Conservation (phyloP, 2,797 vertebrate genomes). For the Myripristis murdjan region DNA sequence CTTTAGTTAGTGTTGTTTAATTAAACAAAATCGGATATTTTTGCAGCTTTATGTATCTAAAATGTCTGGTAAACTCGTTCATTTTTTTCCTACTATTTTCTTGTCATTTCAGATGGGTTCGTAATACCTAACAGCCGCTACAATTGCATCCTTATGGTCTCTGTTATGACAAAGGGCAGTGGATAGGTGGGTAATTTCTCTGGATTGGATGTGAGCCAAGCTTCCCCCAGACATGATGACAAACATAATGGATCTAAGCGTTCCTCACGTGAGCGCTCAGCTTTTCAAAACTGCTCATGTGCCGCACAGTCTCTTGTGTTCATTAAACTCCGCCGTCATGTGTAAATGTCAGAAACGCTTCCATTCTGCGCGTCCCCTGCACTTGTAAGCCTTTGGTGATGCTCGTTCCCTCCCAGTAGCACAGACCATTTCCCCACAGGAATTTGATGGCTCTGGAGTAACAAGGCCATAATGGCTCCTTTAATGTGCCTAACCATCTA, state of each 20-base stretch:
- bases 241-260: conserved; percentile 50
- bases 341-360: conserved; percentile 35
- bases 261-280: conserved; percentile 31
- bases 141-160: conserved; percentile 3
- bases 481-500: conserved; percentile 33
- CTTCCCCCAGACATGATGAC: conserved; percentile 64
- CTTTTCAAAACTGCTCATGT: no score
- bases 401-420: conserved; percentile 43
- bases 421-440: conserved; percentile 44
- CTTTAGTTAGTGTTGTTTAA: no score
- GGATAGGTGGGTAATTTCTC: conserved; percentile 51
- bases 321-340: conserved; percentile 51
- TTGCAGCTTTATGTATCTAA: no score
- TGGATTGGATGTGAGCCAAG: conserved; percentile 40
- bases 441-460: conserved; percentile 50
- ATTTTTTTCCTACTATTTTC: no score
- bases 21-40: no score
- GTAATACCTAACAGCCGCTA: no score
- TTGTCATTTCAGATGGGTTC: no score
- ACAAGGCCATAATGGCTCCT: conserved; percentile 37
- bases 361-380: conserved; percentile 32
- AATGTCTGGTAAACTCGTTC: no score
- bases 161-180: conserved; percentile 46
- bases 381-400: conserved; percentile 44
- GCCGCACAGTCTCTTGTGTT: conserved; percentile 32